phyloP scores from a whole-genome alignment of 2,888 invertebrate genomes.

The Drosophila kuntzei region DNA sequence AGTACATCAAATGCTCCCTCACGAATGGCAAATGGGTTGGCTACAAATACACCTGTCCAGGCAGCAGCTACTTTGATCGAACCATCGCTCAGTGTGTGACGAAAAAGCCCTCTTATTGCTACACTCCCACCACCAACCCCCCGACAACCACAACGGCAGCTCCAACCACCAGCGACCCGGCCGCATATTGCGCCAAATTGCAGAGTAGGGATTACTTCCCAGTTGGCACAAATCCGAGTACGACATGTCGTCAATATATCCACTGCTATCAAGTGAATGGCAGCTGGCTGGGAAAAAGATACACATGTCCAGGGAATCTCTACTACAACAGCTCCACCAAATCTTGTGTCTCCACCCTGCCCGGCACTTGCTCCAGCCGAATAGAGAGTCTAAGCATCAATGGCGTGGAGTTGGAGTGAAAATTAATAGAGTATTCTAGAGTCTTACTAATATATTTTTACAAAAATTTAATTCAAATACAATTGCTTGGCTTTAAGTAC shows the following conservation, averaged over 20 bases:
- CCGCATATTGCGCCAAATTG: slow-evolving; percentile 61
- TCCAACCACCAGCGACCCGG: slow-evolving; percentile 47
- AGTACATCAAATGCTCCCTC: slow-evolving; percentile 71
- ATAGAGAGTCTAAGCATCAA: slow-evolving; percentile 52
- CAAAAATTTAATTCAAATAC: slow-evolving; percentile 28
- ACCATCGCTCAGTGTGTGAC: slow-evolving; percentile 46
- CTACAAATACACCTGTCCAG: slow-evolving; percentile 69
- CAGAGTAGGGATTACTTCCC: slow-evolving; percentile 58
- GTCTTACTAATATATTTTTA: background rate
- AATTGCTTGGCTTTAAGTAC: slow-evolving; percentile 66
- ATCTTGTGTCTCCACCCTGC: slow-evolving; percentile 52
- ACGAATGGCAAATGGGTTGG: slow-evolving; percentile 67
- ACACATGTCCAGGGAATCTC: slow-evolving; percentile 71
- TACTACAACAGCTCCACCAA: slow-evolving; percentile 63
- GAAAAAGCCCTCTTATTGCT: slow-evolving; percentile 38
- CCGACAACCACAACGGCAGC: slow-evolving; percentile 54
- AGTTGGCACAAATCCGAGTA: slow-evolving; percentile 60
- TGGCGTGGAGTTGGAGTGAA: slow-evolving; percentile 38
- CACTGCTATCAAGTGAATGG: slow-evolving; percentile 57
- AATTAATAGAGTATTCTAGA: background rate
- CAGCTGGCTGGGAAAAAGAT: slow-evolving; percentile 68
- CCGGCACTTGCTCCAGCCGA: slow-evolving; percentile 57
- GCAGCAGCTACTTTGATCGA: slow-evolving; percentile 63
- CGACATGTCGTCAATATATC: slow-evolving; percentile 74
- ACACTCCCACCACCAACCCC: slow-evolving; percentile 34